phyloP scores from a whole-genome alignment of 2,113 vertebrate species.

The Lepus americanus region DNA sequence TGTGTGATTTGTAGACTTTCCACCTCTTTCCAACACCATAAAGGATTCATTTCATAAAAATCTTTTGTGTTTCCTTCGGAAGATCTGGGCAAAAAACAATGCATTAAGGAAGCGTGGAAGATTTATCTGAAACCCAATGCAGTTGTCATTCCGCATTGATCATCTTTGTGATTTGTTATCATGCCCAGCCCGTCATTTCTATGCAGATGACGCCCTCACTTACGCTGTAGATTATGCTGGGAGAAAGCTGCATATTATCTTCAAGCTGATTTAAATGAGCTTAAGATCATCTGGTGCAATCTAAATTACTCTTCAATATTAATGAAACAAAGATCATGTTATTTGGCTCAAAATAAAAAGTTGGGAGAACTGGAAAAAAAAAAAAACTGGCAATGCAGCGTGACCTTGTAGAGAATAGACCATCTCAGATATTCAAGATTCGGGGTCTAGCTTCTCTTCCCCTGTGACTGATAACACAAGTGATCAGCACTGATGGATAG shows the following conservation, averaged over 20 bases:
- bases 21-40: slow-evolving; percentile 53
- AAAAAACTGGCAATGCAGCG: slow-evolving; percentile 78
- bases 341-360: slow-evolving; percentile 88
- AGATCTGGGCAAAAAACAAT: slow-evolving; percentile 84
- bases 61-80: slow-evolving; percentile 83
- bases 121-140: slow-evolving; percentile 87
- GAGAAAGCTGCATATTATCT: slow-evolving; percentile 89
- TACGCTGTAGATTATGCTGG: slow-evolving; percentile 88
- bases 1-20: slow-evolving; percentile 65
- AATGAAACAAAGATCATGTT: slow-evolving; percentile 89
- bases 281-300: slow-evolving; percentile 90
- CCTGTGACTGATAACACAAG: slow-evolving; percentile 73
- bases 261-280: slow-evolving; percentile 90
- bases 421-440: slow-evolving; percentile 76
- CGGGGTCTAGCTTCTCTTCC: slow-evolving; percentile 68
- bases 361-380: slow-evolving; percentile 72
- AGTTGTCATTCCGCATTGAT: slow-evolving; percentile 88
- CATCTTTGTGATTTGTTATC: slow-evolving; percentile 88
- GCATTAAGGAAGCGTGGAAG: slow-evolving; percentile 81
- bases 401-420: slow-evolving; percentile 84
- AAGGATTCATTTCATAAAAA: slow-evolving; percentile 77
- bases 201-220: slow-evolving; percentile 89
- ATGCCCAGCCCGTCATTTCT: slow-evolving; percentile 86
- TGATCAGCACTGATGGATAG: slow-evolving; percentile 78
- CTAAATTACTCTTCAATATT: slow-evolving; percentile 91